Evolutionary conservation across 1,140 invertebrate species (phyloP), one percentile per base, ranked within the genome.

Genomic region (Scaptomyza hsui): DNA sequence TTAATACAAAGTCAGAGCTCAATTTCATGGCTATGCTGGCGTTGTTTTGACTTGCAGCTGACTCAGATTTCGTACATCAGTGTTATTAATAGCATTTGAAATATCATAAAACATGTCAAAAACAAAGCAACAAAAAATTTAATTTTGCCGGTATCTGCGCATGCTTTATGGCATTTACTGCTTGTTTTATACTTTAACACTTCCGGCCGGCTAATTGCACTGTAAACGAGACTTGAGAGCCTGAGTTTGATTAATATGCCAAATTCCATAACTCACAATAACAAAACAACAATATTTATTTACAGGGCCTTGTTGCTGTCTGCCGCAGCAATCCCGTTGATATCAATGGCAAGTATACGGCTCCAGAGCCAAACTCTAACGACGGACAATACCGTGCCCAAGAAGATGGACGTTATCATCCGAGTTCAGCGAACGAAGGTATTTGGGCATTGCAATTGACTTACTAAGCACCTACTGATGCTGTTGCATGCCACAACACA

Each of bases 291-390:
- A 19, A 35, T 2, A 29, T 13, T 59, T 29, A 16, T 52, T 49
- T 69, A 44, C 62, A 90, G 89, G 81, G 75, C 55, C 69, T 83
- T 63, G 51, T 90, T 76, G 89, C 89, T 72, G 72, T 90, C 60
- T 72, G 79, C 73, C 76, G 70, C 60, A 72, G 74, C 59, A 75
- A 56, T 65, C 89, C 89, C 32, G 81, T 78, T 44, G 44, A 85
- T 41, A 35, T 75, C 15, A 83, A 89, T 88, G 89, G 89, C 89
- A 90, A 90, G 89, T 90, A 90, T 89, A 72, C 67, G 64, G 81
- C 73, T 83, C 65, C 80, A 65, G 63, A 19, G 35, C 45, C 60
- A 69, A 75, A 71, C 52, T 49, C 55, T 18, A 89, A 73, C 61
- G 89, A 89, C 42, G 89, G 89, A 61, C 72, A 52, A 75, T 90